Conservation (phyloP, 2,113 vertebrate species). For the Octodon degus region DNA sequence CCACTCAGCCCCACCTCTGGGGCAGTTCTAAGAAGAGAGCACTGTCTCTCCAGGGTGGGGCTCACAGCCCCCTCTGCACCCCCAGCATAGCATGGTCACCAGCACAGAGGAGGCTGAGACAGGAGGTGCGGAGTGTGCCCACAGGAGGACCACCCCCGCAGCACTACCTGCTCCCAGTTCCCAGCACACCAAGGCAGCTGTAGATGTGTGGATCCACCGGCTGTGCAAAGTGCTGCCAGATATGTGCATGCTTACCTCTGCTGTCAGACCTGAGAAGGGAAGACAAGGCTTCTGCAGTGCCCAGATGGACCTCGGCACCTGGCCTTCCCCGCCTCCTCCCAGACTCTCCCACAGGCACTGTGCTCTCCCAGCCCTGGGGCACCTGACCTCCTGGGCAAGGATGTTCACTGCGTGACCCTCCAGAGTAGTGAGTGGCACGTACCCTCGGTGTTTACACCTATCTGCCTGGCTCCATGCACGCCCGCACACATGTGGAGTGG, state of each 20-base stretch:
- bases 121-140: rapidly evolving
- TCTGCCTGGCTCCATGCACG: background rate
- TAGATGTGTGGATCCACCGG: rapidly evolving
- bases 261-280: background rate
- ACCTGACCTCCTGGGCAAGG: rapidly evolving
- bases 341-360: background rate
- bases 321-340: background rate
- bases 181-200: background rate
- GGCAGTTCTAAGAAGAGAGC: too few relatives aligned
- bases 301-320: rapidly evolving
- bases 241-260: rapidly evolving
- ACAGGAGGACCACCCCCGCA: rapidly evolving
- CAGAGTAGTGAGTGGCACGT: background rate
- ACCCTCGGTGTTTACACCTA: rapidly evolving
- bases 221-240: background rate
- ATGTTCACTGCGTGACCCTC: background rate
- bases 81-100: background rate
- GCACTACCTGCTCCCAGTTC: background rate
- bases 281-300: background rate
- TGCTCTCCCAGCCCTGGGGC: background rate
- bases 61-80: too few relatives aligned
- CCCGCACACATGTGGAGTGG: background rate
- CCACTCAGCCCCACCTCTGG: rapidly evolving
- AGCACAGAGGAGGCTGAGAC: rapidly evolving
- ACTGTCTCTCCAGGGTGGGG: rapidly evolving